Evolutionary conservation across 2,888 invertebrate genomes (phyloP), one percentile per base, ranked within the genome.

Genomic region (Heteropelma amictum): DNA sequence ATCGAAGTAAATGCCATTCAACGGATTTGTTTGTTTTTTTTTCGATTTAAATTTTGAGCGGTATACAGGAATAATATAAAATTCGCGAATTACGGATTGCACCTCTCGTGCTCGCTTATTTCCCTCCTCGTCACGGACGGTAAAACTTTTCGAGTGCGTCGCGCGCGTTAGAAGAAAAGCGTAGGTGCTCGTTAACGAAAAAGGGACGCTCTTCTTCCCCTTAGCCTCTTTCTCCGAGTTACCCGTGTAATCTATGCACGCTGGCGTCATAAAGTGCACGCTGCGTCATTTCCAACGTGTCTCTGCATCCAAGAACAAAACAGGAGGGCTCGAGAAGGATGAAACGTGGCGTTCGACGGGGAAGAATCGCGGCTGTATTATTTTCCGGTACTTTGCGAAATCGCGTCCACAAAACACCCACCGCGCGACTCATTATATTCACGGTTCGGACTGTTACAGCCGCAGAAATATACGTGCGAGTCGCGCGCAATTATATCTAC

Each of bases 311-410:
- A 17, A 23, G 8, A 30, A 58, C 38, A 26, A 14, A 53, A 69
- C 49, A 53, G 23, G n/a, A 28, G 26, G 38, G n/a, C 21, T 45
- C 35, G 53, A 21, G 53, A 67, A 61, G 61, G 67, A 67, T 51
- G 58, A 28, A 63, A 68, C 56, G 75, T 71, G 65, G 47, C 67
- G 75, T 75, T 71, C n/a, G n/a, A n/a, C n/a, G n/a, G n/a, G n/a
- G n/a, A n/a, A n/a, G n/a, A n/a, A n/a, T n/a, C n/a, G n/a, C n/a
- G 56, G 77, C 69, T 58, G 76, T 80, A 79, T 79, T 77, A 82
- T 84, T 83, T 84, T 82, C 79, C 79, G 80, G 81, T 82, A 76
- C 79, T 84, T 83, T 75, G 78, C 70, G 68, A 81, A 82, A 83
- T 84, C 80, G 79, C 77, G 82, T 84, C 83, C 81, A 77, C 78